Percentiles rank a stretch among this genome's conserved stretches.
These are phyloP conservation scores for Solenodon paradoxus DNA, from an alignment of 2,113 vertebrate species.

Conservation along the genomic window DNA sequence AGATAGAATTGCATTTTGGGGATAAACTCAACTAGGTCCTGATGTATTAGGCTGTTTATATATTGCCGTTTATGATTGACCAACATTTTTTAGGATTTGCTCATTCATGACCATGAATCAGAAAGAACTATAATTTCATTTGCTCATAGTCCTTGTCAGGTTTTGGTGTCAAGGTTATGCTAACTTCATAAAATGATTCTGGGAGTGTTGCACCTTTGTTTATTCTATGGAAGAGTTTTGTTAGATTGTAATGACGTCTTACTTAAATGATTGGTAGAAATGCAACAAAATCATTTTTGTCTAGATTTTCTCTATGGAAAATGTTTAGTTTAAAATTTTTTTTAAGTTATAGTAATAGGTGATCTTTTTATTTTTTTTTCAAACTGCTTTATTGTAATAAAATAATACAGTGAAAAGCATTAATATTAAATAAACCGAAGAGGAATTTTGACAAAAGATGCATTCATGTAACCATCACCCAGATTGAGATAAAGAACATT, in stretches of 20 bases:
- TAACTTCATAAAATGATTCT: slow-evolving; percentile 20
- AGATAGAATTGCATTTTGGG: slow-evolving; percentile 25
- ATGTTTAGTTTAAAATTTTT: background rate
- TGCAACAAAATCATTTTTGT: background rate
- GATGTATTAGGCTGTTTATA: slow-evolving; percentile 37
- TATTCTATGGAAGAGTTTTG: background rate
- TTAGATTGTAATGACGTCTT: slow-evolving; percentile 14
- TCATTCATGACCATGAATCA: slow-evolving; percentile 6
- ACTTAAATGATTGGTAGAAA: slow-evolving; percentile 12
- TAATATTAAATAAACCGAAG: background rate
- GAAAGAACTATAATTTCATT: slow-evolving; percentile 16
- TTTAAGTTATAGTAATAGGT: background rate
- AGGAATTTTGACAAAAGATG: background rate
- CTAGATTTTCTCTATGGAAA: slow-evolving; percentile 14
- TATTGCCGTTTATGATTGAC: slow-evolving; percentile 21
- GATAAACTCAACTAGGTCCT: slow-evolving; percentile 35
- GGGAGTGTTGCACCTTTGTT: background rate
- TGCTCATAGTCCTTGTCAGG: background rate
- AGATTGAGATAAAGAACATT: background rate
- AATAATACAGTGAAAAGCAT: background rate
- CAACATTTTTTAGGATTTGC: background rate
- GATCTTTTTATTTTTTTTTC: background rate
- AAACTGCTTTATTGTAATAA: background rate
- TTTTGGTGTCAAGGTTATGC: slow-evolving; percentile 13
- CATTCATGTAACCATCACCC: background rate